A percentile compares a stretch with the other conserved stretches of the same genome.
Evolutionary conservation across 2,888 invertebrate genomes (phyloP).

Genomic region (Eupithecia exiguata): DNA sequence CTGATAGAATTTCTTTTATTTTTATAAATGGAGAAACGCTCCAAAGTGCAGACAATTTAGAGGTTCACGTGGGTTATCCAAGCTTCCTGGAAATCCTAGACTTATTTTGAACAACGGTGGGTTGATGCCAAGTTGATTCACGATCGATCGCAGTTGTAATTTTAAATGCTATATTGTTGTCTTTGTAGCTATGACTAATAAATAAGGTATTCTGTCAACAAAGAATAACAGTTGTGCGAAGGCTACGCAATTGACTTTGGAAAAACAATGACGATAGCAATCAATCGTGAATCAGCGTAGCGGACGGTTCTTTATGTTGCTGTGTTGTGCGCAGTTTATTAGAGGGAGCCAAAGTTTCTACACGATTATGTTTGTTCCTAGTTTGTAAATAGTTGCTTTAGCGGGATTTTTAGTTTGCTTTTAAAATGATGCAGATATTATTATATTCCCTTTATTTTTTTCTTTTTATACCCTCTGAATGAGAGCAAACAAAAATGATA

Average conservation of each 20-base stretch:
- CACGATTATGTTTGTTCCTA: background rate
- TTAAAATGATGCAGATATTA: too few species aligned
- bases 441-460: too few species aligned
- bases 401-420: background rate
- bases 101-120: constrained; percentile 3
- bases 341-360: background rate
- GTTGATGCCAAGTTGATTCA: background rate
- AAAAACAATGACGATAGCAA: background rate
- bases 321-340: background rate
- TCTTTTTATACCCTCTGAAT: too few species aligned
- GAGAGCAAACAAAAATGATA: too few species aligned
- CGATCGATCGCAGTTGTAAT: background rate
- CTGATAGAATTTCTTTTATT: constrained; percentile 18
- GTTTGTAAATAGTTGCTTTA: background rate
- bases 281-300: background rate
- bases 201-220: background rate
- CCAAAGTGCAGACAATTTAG: constrained; percentile 22
- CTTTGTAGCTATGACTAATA: background rate
- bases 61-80: constrained; percentile 16
- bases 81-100: constrained; percentile 15
- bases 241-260: background rate
- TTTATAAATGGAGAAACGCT: constrained; percentile 13
- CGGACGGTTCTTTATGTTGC: background rate
- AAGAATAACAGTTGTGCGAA: background rate
- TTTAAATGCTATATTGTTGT: background rate